Conservation (phyloP, 2,888 invertebrate species). For the Apoda limacodes region DNA sequence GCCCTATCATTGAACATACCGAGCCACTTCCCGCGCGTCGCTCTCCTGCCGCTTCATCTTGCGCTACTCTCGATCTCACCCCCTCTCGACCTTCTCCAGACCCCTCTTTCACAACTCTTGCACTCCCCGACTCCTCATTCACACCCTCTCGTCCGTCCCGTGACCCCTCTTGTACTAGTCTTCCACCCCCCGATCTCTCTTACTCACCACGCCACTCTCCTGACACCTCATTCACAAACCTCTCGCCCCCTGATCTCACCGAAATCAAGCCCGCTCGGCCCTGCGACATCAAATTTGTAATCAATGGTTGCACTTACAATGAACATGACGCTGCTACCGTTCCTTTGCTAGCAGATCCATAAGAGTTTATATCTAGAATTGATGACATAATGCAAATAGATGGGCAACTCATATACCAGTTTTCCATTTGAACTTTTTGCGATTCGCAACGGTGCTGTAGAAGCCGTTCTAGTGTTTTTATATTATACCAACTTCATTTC, state of each 20-base stretch:
- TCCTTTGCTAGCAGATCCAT: conserved; percentile 51
- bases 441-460: too few relatives aligned
- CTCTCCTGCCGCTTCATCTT: conserved; percentile 8
- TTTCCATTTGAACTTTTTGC: too few relatives aligned
- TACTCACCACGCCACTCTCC: conserved; percentile 9
- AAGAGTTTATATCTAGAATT: too few relatives aligned
- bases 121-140: conserved; percentile 15
- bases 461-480: too few relatives aligned
- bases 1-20: conserved; percentile 76
- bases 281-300: conserved; percentile 50
- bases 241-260: conserved; percentile 17
- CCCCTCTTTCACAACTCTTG: conserved; percentile 17
- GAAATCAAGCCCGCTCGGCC: conserved; percentile 16
- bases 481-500: too few relatives aligned
- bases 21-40: conserved; percentile 22
- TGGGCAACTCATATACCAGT: too few relatives aligned
- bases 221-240: conserved; percentile 15
- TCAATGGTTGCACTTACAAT: conserved; percentile 44
- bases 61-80: too few relatives aligned
- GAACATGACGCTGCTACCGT: conserved; percentile 50
- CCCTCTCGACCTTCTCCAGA: conserved; percentile 6
- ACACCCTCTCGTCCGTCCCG: conserved; percentile 16
- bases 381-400: neutral
- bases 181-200: conserved; percentile 14
- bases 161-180: too few relatives aligned